phyloP scores from a whole-genome alignment of 2,888 invertebrate genomes.

The Sesia apiformis region DNA sequence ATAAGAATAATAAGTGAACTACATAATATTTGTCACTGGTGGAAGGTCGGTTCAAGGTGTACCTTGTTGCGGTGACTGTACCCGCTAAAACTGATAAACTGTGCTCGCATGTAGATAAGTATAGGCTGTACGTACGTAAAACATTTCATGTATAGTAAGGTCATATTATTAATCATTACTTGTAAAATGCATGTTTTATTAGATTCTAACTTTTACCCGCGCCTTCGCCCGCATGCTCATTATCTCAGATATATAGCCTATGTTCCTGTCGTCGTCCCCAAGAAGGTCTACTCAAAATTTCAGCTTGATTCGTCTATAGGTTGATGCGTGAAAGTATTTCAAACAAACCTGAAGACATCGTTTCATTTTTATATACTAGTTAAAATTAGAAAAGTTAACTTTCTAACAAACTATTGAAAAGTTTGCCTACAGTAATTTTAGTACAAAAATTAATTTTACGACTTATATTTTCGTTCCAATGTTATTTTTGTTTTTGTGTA shows the following conservation, averaged over 20 bases:
- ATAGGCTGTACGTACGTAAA: no score
- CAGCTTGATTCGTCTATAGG: no score
- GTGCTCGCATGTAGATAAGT: neutral
- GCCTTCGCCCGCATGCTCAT: neutral
- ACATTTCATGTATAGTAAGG: no score
- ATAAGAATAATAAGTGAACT: constrained; percentile 48
- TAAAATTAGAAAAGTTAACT: no score
- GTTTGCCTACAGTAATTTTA: no score
- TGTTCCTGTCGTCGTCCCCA: no score
- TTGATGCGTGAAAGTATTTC: neutral
- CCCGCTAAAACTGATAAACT: neutral
- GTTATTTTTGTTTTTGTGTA: neutral
- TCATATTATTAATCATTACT: no score
- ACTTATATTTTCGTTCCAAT: no score
- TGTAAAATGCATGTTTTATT: neutral
- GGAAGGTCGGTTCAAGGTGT: constrained; percentile 48
- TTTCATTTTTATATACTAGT: neutral
- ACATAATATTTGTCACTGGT: constrained; percentile 25
- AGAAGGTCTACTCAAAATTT: no score
- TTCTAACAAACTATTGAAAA: no score
- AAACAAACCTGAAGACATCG: neutral
- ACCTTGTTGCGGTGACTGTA: constrained; percentile 15
- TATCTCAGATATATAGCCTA: no score
- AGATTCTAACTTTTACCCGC: neutral
- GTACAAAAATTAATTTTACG: no score